These are phyloP conservation scores for Loriculus beryllinus DNA, from an alignment of 2,797 vertebrate genomes.

Conservation along the genomic window DNA sequence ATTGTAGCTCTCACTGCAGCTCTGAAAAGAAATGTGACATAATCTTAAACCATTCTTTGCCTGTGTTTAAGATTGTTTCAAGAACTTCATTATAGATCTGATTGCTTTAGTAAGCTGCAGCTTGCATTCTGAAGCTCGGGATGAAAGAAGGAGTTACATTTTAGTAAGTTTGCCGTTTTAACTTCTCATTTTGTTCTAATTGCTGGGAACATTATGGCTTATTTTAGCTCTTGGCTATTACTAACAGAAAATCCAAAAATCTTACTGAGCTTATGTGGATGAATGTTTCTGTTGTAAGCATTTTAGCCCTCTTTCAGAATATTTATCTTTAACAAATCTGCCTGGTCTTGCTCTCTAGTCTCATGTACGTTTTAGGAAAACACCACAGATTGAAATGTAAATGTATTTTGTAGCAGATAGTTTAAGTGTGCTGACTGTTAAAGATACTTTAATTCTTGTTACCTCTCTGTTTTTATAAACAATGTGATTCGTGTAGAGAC, in stretches of 20 bases:
- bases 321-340: constrained; percentile 27
- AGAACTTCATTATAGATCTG: constrained; percentile 19
- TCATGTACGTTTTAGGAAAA: constrained; percentile 3
- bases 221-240: background rate
- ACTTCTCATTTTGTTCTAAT: constrained; percentile 19
- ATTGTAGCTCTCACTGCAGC: background rate
- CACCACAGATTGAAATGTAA: background rate
- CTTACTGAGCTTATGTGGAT: background rate
- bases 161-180: constrained; percentile 33
- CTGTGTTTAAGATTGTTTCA: constrained; percentile 14
- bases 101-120: constrained; percentile 21
- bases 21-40: background rate
- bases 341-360: background rate
- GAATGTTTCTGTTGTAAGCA: background rate
- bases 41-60: background rate
- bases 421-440: background rate
- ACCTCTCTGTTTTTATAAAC: background rate
- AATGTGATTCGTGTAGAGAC: background rate
- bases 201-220: background rate
- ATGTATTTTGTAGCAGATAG: background rate
- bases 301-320: background rate
- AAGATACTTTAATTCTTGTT: background rate
- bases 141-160: background rate
- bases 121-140: background rate
- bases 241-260: background rate